These are phyloP conservation scores for Enteromius afrohamiltoni DNA, from an alignment of 2,797 vertebrate species.

Conservation along the genomic window DNA sequence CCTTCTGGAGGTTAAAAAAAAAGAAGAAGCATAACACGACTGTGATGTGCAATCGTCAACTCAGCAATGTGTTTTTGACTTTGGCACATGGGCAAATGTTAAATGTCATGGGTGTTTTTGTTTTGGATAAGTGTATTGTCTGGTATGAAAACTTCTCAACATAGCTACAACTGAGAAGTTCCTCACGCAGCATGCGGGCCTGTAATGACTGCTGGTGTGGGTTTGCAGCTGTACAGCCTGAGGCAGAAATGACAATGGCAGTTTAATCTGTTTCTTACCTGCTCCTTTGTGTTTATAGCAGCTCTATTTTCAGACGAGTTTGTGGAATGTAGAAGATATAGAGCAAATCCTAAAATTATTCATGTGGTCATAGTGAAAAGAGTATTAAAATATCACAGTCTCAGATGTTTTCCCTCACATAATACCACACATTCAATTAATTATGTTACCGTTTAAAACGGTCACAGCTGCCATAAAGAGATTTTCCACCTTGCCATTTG, in stretches of 20 bases:
- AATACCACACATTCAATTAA: neutral
- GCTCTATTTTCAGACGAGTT: constrained; percentile 27
- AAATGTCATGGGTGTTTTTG: neutral
- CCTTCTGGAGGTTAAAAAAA: constrained; percentile 33
- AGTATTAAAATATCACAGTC: neutral
- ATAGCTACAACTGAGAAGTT: neutral
- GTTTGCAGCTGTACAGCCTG: constrained; percentile 29
- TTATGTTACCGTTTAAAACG: neutral
- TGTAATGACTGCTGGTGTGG: neutral
- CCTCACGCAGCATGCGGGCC: neutral
- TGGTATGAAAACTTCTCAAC: neutral
- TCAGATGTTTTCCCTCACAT: neutral
- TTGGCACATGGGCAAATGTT: neutral
- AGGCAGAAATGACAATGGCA: constrained; percentile 31
- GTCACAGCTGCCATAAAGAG: neutral
- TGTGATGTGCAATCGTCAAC: constrained; percentile 18
- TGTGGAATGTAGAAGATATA: constrained; percentile 23
- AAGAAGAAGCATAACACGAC: neutral
- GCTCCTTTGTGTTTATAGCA: constrained; percentile 22
- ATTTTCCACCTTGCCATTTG: neutral
- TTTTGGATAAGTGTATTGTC: neutral
- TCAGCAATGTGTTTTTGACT: neutral
- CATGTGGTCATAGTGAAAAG: neutral
- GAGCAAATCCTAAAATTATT: neutral
- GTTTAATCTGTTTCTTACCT: constrained; percentile 28